A percentile compares a stretch with the other conserved stretches of the same genome.
These are phyloP conservation scores for Vireo altiloquus DNA, from an alignment of 2,113 vertebrate species.

Conservation along the genomic window DNA sequence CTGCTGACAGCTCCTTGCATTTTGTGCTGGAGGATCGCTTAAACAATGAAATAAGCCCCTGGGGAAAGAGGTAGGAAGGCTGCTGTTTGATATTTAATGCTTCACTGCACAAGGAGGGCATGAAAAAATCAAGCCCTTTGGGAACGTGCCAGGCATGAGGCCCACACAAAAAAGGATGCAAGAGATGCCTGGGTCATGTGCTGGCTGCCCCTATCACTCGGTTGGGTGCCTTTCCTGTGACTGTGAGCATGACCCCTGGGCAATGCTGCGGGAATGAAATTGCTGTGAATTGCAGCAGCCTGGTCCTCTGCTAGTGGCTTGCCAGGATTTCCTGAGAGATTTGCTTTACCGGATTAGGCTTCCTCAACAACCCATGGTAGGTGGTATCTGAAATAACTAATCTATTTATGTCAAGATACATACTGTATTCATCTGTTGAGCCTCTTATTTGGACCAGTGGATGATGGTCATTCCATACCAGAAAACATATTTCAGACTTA, in stretches of 20 bases:
- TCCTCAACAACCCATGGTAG: fast-evolving
- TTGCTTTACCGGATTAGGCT: background rate
- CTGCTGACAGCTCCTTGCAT: slow-evolving; percentile 12
- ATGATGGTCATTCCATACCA: background rate
- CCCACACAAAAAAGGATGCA: background rate
- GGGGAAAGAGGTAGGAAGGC: background rate
- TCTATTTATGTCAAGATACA: background rate
- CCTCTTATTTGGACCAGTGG: background rate
- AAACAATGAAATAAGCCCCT: slow-evolving; percentile 19
- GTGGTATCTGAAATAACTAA: background rate
- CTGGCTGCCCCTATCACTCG: background rate
- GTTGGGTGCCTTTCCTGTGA: background rate
- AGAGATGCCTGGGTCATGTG: background rate
- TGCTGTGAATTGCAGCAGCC: background rate
- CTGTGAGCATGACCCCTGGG: background rate
- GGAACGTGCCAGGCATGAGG: background rate
- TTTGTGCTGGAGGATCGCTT: background rate
- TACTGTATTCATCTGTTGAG: background rate
- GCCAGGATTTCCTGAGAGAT: background rate
- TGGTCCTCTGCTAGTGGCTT: background rate
- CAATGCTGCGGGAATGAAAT: background rate
- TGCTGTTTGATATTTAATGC: background rate
- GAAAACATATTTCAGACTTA: background rate
- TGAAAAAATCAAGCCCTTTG: background rate
- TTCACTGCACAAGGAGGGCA: slow-evolving; percentile 16